Evolutionary conservation across 2,113 vertebrate species (phyloP).

Genomic region (Tragulus kanchil): DNA sequence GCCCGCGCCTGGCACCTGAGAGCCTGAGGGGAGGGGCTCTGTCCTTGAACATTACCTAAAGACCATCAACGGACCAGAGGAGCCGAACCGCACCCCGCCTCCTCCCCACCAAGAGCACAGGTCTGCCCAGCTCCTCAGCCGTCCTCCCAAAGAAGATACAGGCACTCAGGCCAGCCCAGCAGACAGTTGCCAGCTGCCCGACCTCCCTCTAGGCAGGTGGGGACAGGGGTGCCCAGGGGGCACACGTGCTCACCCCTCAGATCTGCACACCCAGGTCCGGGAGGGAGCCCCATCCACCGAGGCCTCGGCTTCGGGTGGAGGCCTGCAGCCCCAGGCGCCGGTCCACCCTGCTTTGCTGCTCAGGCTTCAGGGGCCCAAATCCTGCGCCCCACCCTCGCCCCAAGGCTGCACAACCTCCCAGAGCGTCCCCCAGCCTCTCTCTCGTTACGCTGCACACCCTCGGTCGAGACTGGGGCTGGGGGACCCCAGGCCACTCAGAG

Average conservation of each 20-base stretch:
- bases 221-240: accelerated
- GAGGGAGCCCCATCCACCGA: background rate
- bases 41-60: too few relatives aligned
- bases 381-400: background rate
- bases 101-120: background rate
- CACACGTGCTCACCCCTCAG: background rate
- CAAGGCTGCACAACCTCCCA: background rate
- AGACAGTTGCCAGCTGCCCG: background rate
- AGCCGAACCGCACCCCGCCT: too few relatives aligned
- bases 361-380: background rate
- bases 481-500: background rate
- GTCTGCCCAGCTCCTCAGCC: background rate
- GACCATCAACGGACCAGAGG: background rate
- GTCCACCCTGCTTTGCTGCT: accelerated
- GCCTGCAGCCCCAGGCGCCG: background rate
- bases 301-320: background rate
- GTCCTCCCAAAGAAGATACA: accelerated
- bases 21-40: background rate
- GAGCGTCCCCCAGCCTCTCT: background rate
- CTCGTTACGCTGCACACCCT: accelerated
- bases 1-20: background rate
- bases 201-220: background rate
- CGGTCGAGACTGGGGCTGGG: accelerated
- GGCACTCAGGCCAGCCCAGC: background rate
- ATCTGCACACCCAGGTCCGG: background rate